Evolutionary conservation across 1,140 invertebrate species (phyloP).

Genomic region (Batillaria attramentaria): DNA sequence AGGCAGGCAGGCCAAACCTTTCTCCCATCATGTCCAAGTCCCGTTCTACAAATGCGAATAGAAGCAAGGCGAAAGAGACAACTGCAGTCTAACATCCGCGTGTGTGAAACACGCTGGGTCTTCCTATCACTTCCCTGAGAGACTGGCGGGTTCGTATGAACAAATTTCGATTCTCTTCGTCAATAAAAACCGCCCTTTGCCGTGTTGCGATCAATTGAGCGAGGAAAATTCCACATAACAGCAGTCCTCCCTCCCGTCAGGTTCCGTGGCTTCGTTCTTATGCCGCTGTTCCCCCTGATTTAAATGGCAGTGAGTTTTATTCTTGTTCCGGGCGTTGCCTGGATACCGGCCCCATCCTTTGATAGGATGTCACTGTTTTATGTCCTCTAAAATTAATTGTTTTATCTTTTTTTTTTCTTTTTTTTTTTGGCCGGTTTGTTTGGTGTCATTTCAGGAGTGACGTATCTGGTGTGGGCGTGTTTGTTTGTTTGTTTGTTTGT

Average conservation of each 20-base stretch:
- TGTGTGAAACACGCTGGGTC: background rate
- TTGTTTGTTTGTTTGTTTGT: too few relatives aligned
- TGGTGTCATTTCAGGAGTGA: too few relatives aligned
- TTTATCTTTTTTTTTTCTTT: background rate
- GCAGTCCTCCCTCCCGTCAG: too few relatives aligned
- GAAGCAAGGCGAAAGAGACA: background rate
- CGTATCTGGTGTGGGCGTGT: too few relatives aligned
- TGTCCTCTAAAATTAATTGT: background rate
- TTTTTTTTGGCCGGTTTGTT: too few relatives aligned
- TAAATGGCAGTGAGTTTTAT: too few relatives aligned
- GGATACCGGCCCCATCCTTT: background rate
- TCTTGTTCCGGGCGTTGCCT: background rate
- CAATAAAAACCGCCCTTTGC: constrained; percentile 15
- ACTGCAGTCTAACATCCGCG: background rate
- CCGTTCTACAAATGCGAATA: too few relatives aligned
- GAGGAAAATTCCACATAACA: constrained; percentile 20
- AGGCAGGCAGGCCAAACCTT: too few relatives aligned
- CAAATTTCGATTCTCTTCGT: constrained; percentile 28
- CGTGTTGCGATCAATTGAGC: constrained; percentile 23
- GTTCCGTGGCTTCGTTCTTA: too few relatives aligned
- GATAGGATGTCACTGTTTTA: background rate
- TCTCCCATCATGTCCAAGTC: too few relatives aligned
- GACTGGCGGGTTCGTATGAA: constrained; percentile 11
- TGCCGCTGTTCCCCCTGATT: too few relatives aligned
- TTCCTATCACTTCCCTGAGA: background rate